Evolutionary conservation across 2,888 invertebrate genomes (phyloP).

Genomic region (Cataglyphis livida): DNA sequence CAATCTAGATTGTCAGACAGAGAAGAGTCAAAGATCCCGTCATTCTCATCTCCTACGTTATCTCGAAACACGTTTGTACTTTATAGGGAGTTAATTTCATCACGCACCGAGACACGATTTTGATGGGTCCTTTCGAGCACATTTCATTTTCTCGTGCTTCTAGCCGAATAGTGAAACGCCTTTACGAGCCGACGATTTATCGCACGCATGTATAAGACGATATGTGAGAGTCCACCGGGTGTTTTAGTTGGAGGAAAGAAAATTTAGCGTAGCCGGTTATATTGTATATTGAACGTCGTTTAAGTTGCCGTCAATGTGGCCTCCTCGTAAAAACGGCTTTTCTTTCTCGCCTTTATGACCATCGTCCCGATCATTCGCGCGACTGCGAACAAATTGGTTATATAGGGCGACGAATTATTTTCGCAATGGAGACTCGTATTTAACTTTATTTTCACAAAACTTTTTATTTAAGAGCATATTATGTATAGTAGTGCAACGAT

Average conservation of each 20-base stretch:
- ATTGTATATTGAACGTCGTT: slow-evolving; percentile 35
- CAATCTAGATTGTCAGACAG: neutral
- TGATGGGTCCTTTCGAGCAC: slow-evolving; percentile 32
- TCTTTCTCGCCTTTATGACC: slow-evolving; percentile 29
- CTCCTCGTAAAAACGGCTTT: slow-evolving; percentile 34
- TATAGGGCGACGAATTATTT: slow-evolving; percentile 23
- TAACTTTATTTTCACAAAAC: slow-evolving; percentile 6
- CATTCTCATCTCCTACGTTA: neutral
- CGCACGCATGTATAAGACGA: slow-evolving; percentile 13
- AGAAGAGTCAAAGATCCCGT: neutral
- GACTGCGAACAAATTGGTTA: slow-evolving; percentile 33
- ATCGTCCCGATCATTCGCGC: slow-evolving; percentile 29
- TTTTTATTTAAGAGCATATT: slow-evolving; percentile 15
- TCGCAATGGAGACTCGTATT: slow-evolving; percentile 14
- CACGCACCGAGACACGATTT: slow-evolving; percentile 24
- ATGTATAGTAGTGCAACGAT: neutral
- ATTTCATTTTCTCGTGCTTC: slow-evolving; percentile 32
- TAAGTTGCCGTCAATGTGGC: slow-evolving; percentile 34
- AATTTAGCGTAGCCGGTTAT: slow-evolving; percentile 13
- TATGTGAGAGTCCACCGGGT: slow-evolving; percentile 15
- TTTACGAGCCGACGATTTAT: slow-evolving; percentile 52
- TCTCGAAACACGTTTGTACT: slow-evolving; percentile 16
- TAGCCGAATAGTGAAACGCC: slow-evolving; percentile 39
- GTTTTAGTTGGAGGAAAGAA: slow-evolving; percentile 18
- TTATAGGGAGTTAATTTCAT: slow-evolving; percentile 34